Evolutionary conservation across 2,888 invertebrate species (phyloP).

Genomic region (Drosophila mimetica): DNA sequence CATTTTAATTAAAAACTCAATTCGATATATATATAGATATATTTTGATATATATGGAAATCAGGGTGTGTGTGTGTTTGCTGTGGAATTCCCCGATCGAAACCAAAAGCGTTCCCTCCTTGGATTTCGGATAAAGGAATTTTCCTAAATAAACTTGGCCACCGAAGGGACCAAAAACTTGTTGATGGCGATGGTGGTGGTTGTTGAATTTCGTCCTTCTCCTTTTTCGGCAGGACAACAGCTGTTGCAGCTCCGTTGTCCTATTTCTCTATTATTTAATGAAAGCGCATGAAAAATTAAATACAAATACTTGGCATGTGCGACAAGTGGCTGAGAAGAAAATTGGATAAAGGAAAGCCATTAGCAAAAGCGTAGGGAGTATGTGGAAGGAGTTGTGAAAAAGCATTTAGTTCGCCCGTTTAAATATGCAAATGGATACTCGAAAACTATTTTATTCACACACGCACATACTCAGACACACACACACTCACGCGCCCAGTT

Average conservation of each 20-base stretch:
- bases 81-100: constrained; percentile 42
- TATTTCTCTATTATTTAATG: constrained; percentile 57
- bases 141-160: constrained; percentile 64
- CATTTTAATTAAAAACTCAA: constrained; percentile 54
- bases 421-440: constrained; percentile 74
- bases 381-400: constrained; percentile 10
- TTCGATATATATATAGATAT: constrained; percentile 2
- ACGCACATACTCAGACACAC: constrained; percentile 47
- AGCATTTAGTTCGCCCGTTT: constrained; percentile 61
- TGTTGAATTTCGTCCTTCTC: neutral
- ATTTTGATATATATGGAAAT: neutral
- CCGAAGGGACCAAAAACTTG: constrained; percentile 40
- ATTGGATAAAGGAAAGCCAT: constrained; percentile 23
- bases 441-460: constrained; percentile 73
- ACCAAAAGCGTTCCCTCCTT: constrained; percentile 25
- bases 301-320: constrained; percentile 53
- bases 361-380: constrained; percentile 7
- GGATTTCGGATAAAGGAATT: constrained; percentile 57
- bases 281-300: constrained; percentile 66
- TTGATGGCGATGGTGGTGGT: neutral
- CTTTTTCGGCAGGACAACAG: constrained; percentile 21
- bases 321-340: constrained; percentile 15
- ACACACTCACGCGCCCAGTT: constrained; percentile 13
- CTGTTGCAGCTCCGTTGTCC: constrained; percentile 18
- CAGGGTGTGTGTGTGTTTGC: neutral